Evolutionary conservation across 2,888 invertebrate species (phyloP), one percentile per base, ranked within the genome.

Genomic region (Macaria liturata): DNA sequence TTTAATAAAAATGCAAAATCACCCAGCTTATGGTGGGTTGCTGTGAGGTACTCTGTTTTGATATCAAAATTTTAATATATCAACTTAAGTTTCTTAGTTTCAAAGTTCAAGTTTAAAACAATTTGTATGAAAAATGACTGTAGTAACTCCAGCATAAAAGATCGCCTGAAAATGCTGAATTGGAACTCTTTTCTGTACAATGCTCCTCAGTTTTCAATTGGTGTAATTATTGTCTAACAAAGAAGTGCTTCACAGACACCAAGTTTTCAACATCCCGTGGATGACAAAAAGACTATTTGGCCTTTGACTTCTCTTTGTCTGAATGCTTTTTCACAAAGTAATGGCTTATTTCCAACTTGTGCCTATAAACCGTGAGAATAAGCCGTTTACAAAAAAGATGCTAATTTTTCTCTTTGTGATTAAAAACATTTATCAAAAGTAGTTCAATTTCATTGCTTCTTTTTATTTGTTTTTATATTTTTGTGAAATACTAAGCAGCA

Each of bases 221-320:
- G 32, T 45, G 39, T 45, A 51, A 51, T 45, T 51, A 51, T 37
- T 37, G 9, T 30, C 45, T n/a, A 45, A 37, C 37, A 50, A 51
- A 49, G 32, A 32, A 51, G 51, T 4, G 30, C 43, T 37, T 20
- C 9, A 39, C 37, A n/a, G 39, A 32, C 9, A 45, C 37, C 37
- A 51, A 46, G n/a, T 7, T 37, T 37, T 37, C 1, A 45, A 45
- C 39, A 39, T 44, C 45, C 42, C n/a, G n/a, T 32, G 31, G 40
- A 9, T 44, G 9, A 9, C 39, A 49, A 54, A 46, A 49, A 9
- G 32, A 39, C 55, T 42, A 45, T 50, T 54, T 42, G 50, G 42
- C 55, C 50, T 56, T 56, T 53, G 49, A 53, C n/a, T 20, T 53
- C 32, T 32, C 9, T 49, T 55, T 54, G 54, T 46, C 34, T 20